These are phyloP conservation scores for Poeciliopsis prolifica DNA, from an alignment of 2,113 vertebrate species.

Conservation along the genomic window DNA sequence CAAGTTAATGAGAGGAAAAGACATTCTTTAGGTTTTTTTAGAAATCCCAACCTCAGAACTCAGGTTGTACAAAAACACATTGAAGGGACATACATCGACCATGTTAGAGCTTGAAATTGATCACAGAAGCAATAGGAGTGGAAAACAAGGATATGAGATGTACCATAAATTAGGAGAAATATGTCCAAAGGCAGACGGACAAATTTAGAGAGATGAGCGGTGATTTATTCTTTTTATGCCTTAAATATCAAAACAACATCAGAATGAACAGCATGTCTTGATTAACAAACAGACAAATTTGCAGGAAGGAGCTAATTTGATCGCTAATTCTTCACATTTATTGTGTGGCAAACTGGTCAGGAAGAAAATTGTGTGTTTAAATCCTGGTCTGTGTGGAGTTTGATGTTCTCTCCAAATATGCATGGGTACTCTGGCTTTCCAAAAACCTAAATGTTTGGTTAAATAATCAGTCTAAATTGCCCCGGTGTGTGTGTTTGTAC, in stretches of 20 bases:
- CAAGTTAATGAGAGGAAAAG: not conserved
- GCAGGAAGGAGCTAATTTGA: too few relatives aligned
- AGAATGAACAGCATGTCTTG: too few relatives aligned
- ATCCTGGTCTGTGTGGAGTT: too few relatives aligned
- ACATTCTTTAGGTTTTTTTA: not conserved
- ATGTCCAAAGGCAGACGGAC: slow-evolving; percentile 1
- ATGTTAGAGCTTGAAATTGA: slow-evolving; percentile 3
- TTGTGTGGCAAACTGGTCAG: too few relatives aligned
- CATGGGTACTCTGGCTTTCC: too few relatives aligned
- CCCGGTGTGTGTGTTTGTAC: too few relatives aligned
- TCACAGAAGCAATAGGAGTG: not conserved
- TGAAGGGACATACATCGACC: not conserved
- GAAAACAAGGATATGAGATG: slow-evolving; percentile 13
- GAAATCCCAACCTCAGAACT: not conserved
- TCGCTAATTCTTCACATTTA: too few relatives aligned
- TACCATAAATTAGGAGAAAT: not conserved
- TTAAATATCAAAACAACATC: slow-evolving; percentile 13
- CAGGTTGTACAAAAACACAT: not conserved
- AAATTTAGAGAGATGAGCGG: not conserved
- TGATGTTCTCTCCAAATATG: too few relatives aligned
- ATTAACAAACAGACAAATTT: too few relatives aligned
- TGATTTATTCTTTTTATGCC: not conserved
- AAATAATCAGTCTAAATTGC: too few relatives aligned
- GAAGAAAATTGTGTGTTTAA: too few relatives aligned
- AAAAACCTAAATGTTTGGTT: too few relatives aligned